phyloP scores from a whole-genome alignment of 2,113 vertebrate species.

The Coryphaenoides rupestris region DNA sequence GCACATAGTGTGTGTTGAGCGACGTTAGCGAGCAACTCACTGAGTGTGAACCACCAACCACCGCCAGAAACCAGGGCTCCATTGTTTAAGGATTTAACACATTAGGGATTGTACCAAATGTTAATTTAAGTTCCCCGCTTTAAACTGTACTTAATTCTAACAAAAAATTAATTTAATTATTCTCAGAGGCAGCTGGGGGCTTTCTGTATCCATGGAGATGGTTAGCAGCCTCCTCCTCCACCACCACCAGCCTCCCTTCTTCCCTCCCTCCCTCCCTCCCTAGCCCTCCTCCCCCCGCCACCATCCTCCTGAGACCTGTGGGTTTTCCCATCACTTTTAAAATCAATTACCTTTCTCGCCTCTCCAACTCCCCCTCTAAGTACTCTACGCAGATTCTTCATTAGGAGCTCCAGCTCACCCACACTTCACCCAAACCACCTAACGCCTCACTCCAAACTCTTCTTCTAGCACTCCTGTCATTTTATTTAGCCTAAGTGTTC shows the following conservation, averaged over 20 bases:
- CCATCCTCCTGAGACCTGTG: constrained; percentile 60
- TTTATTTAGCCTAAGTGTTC: constrained; percentile 30
- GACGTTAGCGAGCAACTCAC: too few relatives aligned
- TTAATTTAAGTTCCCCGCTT: constrained; percentile 62
- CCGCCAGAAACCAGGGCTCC: background rate
- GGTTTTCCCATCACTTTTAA: constrained; percentile 73
- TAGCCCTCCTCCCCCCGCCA: too few relatives aligned
- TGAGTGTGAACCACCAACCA: background rate
- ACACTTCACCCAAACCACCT: constrained; percentile 59
- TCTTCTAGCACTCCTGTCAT: background rate
- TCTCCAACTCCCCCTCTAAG: constrained; percentile 62
- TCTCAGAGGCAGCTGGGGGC: constrained; percentile 55
- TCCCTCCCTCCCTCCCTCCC: too few relatives aligned
- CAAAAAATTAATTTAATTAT: constrained; percentile 67
- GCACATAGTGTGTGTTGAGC: too few relatives aligned
- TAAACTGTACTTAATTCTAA: constrained; percentile 66
- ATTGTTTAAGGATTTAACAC: constrained; percentile 47
- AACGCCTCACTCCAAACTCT: constrained; percentile 47
- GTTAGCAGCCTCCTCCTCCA: constrained; percentile 48
- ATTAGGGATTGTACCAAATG: constrained; percentile 56
- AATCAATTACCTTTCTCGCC: constrained; percentile 75
- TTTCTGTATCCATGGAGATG: constrained; percentile 58
- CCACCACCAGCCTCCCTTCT: too few relatives aligned
- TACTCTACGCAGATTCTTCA: constrained; percentile 69
- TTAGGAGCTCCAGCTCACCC: constrained; percentile 53